A percentile compares a stretch with the other conserved stretches of the same genome.
Evolutionary conservation across 2,113 vertebrate species (phyloP).

Genomic region (Mystacornis crossleyi): DNA sequence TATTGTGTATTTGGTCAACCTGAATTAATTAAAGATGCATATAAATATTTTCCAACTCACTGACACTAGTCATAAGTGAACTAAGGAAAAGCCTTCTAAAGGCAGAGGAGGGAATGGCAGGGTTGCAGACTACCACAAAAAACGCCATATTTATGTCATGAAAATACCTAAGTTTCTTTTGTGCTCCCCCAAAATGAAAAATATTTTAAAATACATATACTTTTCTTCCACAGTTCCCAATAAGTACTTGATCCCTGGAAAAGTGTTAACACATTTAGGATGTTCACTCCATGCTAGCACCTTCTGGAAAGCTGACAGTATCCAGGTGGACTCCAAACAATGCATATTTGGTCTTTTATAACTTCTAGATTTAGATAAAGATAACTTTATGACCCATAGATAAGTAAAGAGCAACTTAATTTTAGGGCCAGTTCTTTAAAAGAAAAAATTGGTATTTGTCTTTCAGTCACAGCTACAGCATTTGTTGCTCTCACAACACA

Average conservation of each 20-base stretch:
- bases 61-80: neutral
- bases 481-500: neutral
- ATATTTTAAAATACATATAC: neutral
- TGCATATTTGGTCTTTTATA: neutral
- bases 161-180: neutral
- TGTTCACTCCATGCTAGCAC: neutral
- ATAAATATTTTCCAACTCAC: neutral
- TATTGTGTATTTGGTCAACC: neutral
- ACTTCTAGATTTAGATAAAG: too few species aligned
- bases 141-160: neutral
- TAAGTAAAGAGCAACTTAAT: neutral
- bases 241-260: neutral
- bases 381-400: accelerated
- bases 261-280: neutral
- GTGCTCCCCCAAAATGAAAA: accelerated
- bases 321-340: neutral
- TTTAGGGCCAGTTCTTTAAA: neutral
- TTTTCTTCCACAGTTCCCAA: neutral
- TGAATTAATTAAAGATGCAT: neutral
- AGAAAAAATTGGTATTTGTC: neutral
- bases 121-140: neutral
- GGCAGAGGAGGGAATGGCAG: accelerated
- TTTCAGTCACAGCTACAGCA: neutral
- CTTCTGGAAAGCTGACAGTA: neutral
- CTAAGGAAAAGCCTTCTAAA: neutral